Conservation (phyloP, 2,113 vertebrate species). For the Mandrillus leucophaeus region DNA sequence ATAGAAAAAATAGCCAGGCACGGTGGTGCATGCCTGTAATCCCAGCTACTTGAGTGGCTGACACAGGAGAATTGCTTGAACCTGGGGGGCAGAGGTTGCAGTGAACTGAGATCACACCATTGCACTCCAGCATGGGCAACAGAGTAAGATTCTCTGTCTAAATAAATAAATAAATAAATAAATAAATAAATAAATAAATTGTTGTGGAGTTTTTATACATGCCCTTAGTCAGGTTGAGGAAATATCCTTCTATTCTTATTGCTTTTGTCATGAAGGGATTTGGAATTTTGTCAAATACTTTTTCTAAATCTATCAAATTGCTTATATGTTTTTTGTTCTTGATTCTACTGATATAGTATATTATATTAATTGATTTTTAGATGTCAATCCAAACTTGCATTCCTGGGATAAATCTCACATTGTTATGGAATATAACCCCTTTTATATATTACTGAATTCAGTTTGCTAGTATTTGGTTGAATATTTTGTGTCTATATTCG, state of each 20-base stretch:
- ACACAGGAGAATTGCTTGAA: no score
- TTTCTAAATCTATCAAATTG: background rate
- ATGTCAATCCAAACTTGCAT: background rate
- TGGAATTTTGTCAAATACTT: background rate
- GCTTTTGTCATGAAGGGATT: background rate
- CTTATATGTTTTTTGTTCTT: background rate
- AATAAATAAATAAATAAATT: background rate
- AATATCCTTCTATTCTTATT: background rate
- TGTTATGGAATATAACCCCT: background rate
- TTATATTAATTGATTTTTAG: background rate
- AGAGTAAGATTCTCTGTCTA: no score
- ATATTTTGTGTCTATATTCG: background rate
- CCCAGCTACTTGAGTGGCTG: no score
- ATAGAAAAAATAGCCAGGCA: no score
- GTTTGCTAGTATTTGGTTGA: background rate
- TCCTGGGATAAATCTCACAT: background rate
- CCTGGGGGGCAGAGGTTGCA: background rate
- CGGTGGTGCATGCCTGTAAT: no score
- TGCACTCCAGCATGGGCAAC: no score
- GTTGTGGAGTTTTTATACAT: background rate
- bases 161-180: no score
- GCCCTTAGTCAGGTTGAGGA: background rate
- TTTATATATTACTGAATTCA: background rate
- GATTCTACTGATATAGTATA: background rate
- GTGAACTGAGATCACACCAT: no score